Evolutionary conservation across 2,888 invertebrate species (phyloP), one percentile per base, ranked within the genome.

Genomic region (Dyspetes luteomarginatus): DNA sequence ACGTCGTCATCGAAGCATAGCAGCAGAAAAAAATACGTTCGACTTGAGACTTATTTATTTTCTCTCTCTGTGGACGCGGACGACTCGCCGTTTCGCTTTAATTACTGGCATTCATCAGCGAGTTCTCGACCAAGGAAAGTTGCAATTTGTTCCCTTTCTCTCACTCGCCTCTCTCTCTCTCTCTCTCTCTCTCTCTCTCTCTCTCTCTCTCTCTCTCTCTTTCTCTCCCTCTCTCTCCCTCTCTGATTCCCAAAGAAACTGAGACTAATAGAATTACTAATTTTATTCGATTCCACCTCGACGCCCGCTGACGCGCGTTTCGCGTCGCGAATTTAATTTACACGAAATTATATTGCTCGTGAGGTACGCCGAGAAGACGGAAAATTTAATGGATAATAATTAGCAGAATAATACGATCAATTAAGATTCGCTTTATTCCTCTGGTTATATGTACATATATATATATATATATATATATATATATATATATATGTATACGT

Each of bases 71-170:
- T 60, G 68, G 65, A 73, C 45, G 43, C 60, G 52, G 52, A 60
- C 62, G 67, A n/a, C 73, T 50, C 50, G 60, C 52, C 78, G 68
- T 55, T 77, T 68, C 67, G 58, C 78, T 74, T 80, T 83, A 82
- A 77, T 83, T 81, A 85, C 75, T 75, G 62, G 77, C 83, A 85
- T 85, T 84, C 81, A 82, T 77, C 81, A 77, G 72, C 28, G 82
- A 82, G 28, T 72, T 68, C 56, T 55, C 69, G 43, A 28, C 56
- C 45, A 71, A 82, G 52, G 41, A 82, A 65, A 81, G 69, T 52
- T 81, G 64, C 69, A 60, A 45, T 64, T 58, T 56, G 56, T 52
- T 52, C 58, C 43, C 48, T 36, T 12, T 28, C 3, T 28, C 5
- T 36, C n/a, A n/a, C n/a, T n/a, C n/a, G n/a, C n/a, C 36, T 41